Evolutionary conservation across 2,888 invertebrate species (phyloP), one percentile per base, ranked within the genome.

Genomic region (Acanthopleura granulata): DNA sequence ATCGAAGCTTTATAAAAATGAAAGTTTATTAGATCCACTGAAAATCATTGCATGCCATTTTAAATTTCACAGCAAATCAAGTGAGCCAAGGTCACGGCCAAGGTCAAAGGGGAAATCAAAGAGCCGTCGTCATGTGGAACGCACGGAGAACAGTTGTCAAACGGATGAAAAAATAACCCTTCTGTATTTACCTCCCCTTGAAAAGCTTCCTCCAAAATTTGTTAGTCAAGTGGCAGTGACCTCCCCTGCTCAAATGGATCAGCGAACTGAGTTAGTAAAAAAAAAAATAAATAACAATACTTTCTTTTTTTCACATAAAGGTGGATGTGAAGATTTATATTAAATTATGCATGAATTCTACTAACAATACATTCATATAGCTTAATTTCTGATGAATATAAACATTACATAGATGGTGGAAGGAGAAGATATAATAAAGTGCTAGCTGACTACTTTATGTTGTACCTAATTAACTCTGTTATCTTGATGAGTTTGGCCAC

Each of bases 91-190:
- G 22, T 57, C 57, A 51, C 51, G 51, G 14, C 51, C 51, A 18
- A 57, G n/a, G 22, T 57, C 57, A 18, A 57, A 57, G 18, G 57
- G 57, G 57, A 57, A 57, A 57, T 57, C 57, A n/a, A 57, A 57
- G 57, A 18, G n/a, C 22, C 57, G 57, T 18, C 57, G 57, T 57
- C 57, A 22, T 6, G 66, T 66, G 22, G 29, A 66, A 6, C 66
- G 66, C 29, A 66, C 25, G 4, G 66, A 66, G 27, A 66, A 27
- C 29, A 27, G 66, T 27, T 66, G 66, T 66, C 66, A 66, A 27
- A 66, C 66, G 29, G 66, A 66, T 27, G 66, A 22, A 22, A 22
- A 66, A 22, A 66, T 66, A 27, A 66, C 66, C 29, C 18, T 16
- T 3, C 66, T 66, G 9, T 66, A 22, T 25, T 66, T 66, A 66